These are phyloP conservation scores for Halichoeres trimaculatus DNA, from an alignment of 2,113 vertebrate genomes.

Conservation along the genomic window DNA sequence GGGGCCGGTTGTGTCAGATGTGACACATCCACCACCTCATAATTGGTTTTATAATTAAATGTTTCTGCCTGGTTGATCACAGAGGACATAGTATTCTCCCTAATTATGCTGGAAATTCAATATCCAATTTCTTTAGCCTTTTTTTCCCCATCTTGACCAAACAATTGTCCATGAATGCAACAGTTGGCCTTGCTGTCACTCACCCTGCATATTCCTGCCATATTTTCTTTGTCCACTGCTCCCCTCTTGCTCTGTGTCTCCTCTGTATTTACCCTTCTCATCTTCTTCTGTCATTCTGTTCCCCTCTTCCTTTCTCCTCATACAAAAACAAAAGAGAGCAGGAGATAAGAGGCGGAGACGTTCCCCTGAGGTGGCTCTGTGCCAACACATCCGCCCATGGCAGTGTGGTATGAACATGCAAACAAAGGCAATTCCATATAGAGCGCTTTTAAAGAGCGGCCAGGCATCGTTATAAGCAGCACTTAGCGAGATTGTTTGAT, in stretches of 20 bases:
- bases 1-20: conserved; percentile 67
- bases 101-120: conserved; percentile 81
- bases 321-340: conserved; percentile 16
- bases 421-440: conserved; percentile 50
- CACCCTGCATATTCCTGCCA: conserved; percentile 23
- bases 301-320: not conserved
- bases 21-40: conserved; percentile 80
- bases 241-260: conserved; percentile 29
- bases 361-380: conserved; percentile 27
- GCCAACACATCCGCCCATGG: conserved; percentile 41
- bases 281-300: conserved; percentile 25
- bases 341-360: conserved; percentile 31
- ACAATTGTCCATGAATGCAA: conserved; percentile 48
- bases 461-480: conserved; percentile 53
- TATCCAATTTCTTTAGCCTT: conserved; percentile 58
- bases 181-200: conserved; percentile 23
- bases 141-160: conserved; percentile 52
- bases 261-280: conserved; percentile 42
- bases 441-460: conserved; percentile 52
- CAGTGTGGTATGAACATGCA: conserved; percentile 27
- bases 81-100: conserved; percentile 75
- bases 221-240: conserved; percentile 41
- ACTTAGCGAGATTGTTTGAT: conserved; percentile 77
- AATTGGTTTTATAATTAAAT: conserved; percentile 89
- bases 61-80: conserved; percentile 81